These are phyloP conservation scores for Cyprinodon tularosa DNA, from an alignment of 2,113 vertebrate species.

Conservation along the genomic window DNA sequence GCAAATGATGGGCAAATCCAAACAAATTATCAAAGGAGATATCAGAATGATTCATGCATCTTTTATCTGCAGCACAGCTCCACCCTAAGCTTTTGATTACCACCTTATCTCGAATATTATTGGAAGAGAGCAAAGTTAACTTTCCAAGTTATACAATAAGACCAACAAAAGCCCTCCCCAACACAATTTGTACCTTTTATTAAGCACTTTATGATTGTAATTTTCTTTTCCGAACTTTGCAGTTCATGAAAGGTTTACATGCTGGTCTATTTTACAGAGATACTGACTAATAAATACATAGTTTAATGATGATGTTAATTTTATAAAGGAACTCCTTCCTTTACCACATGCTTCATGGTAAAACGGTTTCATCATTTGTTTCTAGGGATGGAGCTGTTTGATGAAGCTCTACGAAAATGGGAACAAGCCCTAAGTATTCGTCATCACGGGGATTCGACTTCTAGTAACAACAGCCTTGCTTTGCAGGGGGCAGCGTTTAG, in stretches of 20 bases:
- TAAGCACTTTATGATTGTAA: neutral
- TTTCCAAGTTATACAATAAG: neutral
- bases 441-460: constrained; percentile 79
- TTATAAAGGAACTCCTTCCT: neutral
- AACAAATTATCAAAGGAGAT: neutral
- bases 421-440: constrained; percentile 91
- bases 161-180: too few relatives aligned
- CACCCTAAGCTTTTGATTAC: neutral
- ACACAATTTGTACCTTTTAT: neutral
- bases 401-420: constrained; percentile 96
- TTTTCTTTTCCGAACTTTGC: neutral
- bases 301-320: too few relatives aligned
- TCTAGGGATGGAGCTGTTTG: constrained; percentile 96
- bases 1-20: neutral
- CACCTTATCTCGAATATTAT: neutral
- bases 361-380: neutral
- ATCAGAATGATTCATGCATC: neutral
- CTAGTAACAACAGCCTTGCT: constrained; percentile 72
- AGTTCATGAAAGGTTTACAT: neutral
- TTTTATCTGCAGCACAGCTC: neutral
- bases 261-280: neutral
- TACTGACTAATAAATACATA: too few relatives aligned
- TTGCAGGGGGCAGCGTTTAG: constrained; percentile 68
- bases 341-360: neutral
- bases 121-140: neutral